Evolutionary conservation across 2,888 invertebrate species (phyloP).

Genomic region (Scaptomyza parva): DNA sequence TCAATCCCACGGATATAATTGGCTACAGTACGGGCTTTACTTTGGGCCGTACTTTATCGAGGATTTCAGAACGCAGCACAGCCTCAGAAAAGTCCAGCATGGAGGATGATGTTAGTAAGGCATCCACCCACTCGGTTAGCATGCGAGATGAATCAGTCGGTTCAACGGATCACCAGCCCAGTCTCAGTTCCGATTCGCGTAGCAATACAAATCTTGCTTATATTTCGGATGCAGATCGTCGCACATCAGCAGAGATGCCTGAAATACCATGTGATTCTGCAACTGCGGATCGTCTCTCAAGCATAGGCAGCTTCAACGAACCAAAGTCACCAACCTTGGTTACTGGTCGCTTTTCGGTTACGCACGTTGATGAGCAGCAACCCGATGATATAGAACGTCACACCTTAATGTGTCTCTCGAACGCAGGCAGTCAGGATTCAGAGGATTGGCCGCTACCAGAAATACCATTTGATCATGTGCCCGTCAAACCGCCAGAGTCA

Average conservation of each 20-base stretch:
- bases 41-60: slow-evolving; percentile 90
- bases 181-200: slow-evolving; percentile 93
- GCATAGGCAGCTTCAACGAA: slow-evolving; percentile 84
- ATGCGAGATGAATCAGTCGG: slow-evolving; percentile 93
- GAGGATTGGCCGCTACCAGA: slow-evolving; percentile 92
- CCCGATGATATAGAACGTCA: slow-evolving; percentile 80
- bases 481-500: slow-evolving; percentile 81
- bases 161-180: slow-evolving; percentile 94
- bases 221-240: slow-evolving; percentile 91
- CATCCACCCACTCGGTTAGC: slow-evolving; percentile 93
- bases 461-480: slow-evolving; percentile 86
- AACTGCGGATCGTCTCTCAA: slow-evolving; percentile 86
- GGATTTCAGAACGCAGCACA: slow-evolving; percentile 95
- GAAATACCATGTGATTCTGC: slow-evolving; percentile 92
- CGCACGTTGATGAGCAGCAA: slow-evolving; percentile 84
- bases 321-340: slow-evolving; percentile 85
- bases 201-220: slow-evolving; percentile 90
- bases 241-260: slow-evolving; percentile 94
- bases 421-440: slow-evolving; percentile 89
- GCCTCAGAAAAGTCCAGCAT: slow-evolving; percentile 95
- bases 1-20: slow-evolving; percentile 88
- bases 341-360: slow-evolving; percentile 83
- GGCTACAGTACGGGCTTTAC: slow-evolving; percentile 91
- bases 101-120: slow-evolving; percentile 94
- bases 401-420: slow-evolving; percentile 84